phyloP scores from a whole-genome alignment of 2,888 invertebrate genomes.

The Tortrix viridana region DNA sequence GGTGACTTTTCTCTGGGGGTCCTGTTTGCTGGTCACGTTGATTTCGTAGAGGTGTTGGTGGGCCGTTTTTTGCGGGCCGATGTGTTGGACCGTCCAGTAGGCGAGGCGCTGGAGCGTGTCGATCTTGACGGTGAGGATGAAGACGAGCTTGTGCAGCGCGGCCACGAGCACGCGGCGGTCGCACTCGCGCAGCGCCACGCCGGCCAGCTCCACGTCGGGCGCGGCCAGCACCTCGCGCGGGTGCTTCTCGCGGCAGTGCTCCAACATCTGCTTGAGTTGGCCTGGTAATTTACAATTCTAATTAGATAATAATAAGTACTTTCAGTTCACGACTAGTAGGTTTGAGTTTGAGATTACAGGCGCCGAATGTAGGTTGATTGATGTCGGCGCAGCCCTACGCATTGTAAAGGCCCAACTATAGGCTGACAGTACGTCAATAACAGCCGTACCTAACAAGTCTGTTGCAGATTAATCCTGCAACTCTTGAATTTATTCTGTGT shows the following conservation, averaged over 20 bases:
- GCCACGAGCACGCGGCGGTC: slow-evolving; percentile 64
- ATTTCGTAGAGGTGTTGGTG: slow-evolving; percentile 69
- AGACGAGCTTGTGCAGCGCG: slow-evolving; percentile 62
- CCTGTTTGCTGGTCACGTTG: slow-evolving; percentile 64
- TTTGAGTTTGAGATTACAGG: background rate
- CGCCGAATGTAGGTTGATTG: too few relatives aligned
- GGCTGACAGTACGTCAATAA: too few relatives aligned
- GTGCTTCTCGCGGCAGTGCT: background rate
- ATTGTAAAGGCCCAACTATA: too few relatives aligned
- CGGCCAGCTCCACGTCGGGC: slow-evolving; percentile 57
- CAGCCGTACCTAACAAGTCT: too few relatives aligned
- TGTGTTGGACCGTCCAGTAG: slow-evolving; percentile 69
- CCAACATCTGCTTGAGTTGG: slow-evolving; percentile 33
- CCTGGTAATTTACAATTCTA: slow-evolving; percentile 65
- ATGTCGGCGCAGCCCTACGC: too few relatives aligned
- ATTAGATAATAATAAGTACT: slow-evolving; percentile 71
- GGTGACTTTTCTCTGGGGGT: slow-evolving; percentile 59
- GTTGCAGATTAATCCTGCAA: too few relatives aligned
- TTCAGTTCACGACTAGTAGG: slow-evolving; percentile 55
- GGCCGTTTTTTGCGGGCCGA: slow-evolving; percentile 65
- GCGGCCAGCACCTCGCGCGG: slow-evolving; percentile 54
- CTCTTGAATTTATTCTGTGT: too few relatives aligned
- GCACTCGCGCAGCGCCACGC: slow-evolving; percentile 43
- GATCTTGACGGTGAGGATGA: slow-evolving; percentile 67
- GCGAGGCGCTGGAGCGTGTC: slow-evolving; percentile 68